These are phyloP conservation scores for Megalops cyprinoides DNA, from an alignment of 2,797 vertebrate species.

Conservation along the genomic window DNA sequence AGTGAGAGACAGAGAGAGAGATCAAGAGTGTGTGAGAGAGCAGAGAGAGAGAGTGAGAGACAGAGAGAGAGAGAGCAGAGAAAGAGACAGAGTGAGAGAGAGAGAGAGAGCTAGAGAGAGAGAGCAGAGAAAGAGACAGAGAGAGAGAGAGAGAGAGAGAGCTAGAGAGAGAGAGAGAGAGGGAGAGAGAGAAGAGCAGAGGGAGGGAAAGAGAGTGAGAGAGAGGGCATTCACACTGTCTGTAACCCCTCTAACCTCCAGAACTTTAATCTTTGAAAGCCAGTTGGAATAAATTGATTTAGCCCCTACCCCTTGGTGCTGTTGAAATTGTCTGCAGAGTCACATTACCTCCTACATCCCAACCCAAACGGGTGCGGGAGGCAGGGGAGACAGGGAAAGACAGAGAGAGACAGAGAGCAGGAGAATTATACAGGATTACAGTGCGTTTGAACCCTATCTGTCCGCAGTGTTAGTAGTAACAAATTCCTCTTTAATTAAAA, in stretches of 20 bases:
- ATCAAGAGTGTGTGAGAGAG: too few species aligned
- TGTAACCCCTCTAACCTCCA: not conserved
- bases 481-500: slow-evolving; percentile 82
- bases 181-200: not conserved
- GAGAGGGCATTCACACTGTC: not conserved
- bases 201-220: not conserved
- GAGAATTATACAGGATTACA: slow-evolving; percentile 53
- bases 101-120: slow-evolving; percentile 4
- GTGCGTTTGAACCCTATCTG: slow-evolving; percentile 61
- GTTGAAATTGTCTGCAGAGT: not conserved
- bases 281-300: not conserved
- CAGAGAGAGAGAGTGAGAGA: not conserved
- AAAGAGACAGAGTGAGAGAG: too few species aligned
- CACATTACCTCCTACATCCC: not conserved
- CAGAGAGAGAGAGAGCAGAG: not conserved
- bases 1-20: not conserved
- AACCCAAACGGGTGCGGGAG: not conserved
- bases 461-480: slow-evolving; percentile 61
- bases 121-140: slow-evolving; percentile 15
- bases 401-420: not conserved
- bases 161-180: not conserved
- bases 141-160: slow-evolving; percentile 43
- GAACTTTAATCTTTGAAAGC: not conserved
- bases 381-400: slow-evolving; percentile 27
- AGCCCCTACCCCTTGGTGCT: not conserved